phyloP scores from a whole-genome alignment of 2,797 vertebrate species.

The Poeciliopsis turneri region DNA sequence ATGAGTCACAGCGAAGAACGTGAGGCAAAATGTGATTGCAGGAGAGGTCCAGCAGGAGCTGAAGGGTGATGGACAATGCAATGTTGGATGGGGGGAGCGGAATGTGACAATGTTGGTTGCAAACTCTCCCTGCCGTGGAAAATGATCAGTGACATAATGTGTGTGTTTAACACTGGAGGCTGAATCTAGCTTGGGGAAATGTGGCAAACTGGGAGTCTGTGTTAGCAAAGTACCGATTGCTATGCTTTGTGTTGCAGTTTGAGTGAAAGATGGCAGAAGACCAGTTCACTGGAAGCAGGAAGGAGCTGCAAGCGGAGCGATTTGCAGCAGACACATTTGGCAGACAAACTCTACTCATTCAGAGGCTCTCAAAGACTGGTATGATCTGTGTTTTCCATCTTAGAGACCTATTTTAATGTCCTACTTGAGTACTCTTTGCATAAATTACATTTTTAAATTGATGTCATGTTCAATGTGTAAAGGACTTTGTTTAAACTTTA shows the following conservation, averaged over 20 bases:
- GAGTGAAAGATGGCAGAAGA: conserved; percentile 1
- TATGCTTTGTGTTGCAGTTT: conserved; percentile 3
- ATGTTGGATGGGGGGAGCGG: neutral
- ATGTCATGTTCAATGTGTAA: neutral
- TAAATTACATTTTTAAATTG: neutral
- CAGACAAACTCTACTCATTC: neutral
- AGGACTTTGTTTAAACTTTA: neutral
- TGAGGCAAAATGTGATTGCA: neutral
- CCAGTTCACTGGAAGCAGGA: neutral
- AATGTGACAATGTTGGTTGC: neutral
- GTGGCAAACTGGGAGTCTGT: neutral
- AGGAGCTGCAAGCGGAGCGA: neutral
- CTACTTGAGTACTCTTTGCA: neutral
- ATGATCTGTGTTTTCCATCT: neutral
- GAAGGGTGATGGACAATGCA: neutral
- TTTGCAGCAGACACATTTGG: neutral
- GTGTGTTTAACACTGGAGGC: neutral
- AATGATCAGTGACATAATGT: conserved; percentile 1
- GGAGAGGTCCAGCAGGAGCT: neutral
- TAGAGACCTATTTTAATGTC: neutral
- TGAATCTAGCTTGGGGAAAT: neutral
- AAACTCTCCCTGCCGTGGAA: neutral
- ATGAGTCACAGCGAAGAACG: neutral
- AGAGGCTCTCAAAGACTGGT: neutral
- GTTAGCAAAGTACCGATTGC: conserved; percentile 2